Percentiles rank a stretch among this genome's conserved stretches.
phyloP scores from a whole-genome alignment of 92 coral and sea anemone genomes.

The Siderastrea radians region DNA sequence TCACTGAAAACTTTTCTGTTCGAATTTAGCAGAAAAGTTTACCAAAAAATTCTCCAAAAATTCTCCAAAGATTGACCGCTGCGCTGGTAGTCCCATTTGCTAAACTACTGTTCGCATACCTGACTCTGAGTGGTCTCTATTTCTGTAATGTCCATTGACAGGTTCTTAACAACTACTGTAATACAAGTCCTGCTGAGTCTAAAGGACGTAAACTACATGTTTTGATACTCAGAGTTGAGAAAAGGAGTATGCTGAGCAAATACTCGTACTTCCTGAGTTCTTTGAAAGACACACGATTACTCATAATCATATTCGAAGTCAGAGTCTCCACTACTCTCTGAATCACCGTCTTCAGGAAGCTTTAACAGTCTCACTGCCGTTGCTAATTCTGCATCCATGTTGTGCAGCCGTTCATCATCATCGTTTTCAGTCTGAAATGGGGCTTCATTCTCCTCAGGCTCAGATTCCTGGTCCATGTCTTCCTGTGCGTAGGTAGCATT shows the following conservation, averaged over 20 bases:
- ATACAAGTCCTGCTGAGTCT: background rate
- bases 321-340: background rate
- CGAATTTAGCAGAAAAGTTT: too few relatives aligned
- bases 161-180: background rate
- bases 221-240: background rate
- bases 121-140: too few relatives aligned
- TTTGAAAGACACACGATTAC: background rate
- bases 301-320: background rate
- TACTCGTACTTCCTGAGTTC: background rate
- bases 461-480: background rate
- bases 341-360: constrained; percentile 5
- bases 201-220: background rate
- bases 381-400: constrained; percentile 2
- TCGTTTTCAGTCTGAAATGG: background rate
- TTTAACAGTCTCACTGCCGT: background rate
- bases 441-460: background rate
- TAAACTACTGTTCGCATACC: too few relatives aligned
- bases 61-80: too few relatives aligned
- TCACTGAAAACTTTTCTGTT: too few relatives aligned
- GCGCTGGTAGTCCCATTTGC: too few relatives aligned
- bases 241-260: background rate
- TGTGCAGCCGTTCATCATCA: background rate
- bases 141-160: too few relatives aligned
- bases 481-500: background rate
- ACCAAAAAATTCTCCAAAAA: too few relatives aligned